These are phyloP conservation scores for Cosmopolites sordidus DNA, from an alignment of 2,888 invertebrate genomes.

Conservation along the genomic window DNA sequence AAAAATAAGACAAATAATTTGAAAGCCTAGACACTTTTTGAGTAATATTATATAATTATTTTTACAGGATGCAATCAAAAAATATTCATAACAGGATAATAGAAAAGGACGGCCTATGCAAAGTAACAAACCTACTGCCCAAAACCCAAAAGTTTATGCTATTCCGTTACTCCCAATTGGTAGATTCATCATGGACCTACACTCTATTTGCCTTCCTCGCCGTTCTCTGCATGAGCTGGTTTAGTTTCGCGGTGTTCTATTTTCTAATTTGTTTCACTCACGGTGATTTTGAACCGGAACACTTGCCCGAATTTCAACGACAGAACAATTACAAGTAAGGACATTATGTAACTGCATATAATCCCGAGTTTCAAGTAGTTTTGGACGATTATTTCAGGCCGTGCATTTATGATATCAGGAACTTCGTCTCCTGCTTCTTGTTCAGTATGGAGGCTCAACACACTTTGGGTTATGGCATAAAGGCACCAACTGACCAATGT, in stretches of 20 bases:
- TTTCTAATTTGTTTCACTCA: conserved; percentile 83
- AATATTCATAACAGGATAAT: conserved; percentile 26
- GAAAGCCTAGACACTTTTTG: no score
- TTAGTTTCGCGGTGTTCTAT: conserved; percentile 80
- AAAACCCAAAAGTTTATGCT: conserved; percentile 52
- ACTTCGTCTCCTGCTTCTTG: conserved; percentile 85
- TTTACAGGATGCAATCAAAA: no score
- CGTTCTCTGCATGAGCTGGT: conserved; percentile 82
- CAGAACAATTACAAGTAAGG: conserved; percentile 52
- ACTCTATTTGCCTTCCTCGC: conserved; percentile 70
- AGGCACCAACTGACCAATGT: conserved; percentile 83
- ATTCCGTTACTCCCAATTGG: conserved; percentile 31
- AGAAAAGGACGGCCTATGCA: conserved; percentile 34
- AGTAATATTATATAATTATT: no score
- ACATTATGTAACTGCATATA: not conserved
- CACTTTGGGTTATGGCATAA: conserved; percentile 81
- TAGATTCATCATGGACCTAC: conserved; percentile 33
- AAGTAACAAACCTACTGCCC: conserved; percentile 37
- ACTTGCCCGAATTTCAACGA: conserved; percentile 47
- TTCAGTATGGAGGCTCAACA: conserved; percentile 94
- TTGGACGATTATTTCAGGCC: conserved; percentile 52
- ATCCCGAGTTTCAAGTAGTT: not conserved
- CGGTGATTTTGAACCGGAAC: conserved; percentile 71
- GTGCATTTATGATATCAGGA: conserved; percentile 77
- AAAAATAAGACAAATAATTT: no score